Evolutionary conservation across 2,113 vertebrate genomes (phyloP).

Genomic region (Pipra filicauda): DNA sequence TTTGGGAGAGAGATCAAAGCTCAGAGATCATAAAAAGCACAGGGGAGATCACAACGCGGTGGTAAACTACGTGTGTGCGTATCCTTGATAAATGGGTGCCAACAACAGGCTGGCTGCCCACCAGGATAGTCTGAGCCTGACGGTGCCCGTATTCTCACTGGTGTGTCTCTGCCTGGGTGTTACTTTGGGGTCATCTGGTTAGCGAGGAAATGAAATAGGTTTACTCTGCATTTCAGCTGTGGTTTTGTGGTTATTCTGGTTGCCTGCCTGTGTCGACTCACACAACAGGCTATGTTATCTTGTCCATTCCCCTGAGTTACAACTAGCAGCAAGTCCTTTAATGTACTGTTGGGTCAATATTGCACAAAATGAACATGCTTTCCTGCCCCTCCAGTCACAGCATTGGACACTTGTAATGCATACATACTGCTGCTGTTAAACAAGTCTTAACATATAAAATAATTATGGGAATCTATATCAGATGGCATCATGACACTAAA

Average conservation of each 20-base stretch:
- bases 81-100: neutral
- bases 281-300: neutral
- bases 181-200: neutral
- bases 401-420: neutral
- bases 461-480: neutral
- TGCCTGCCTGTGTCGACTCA: neutral
- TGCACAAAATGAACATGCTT: neutral
- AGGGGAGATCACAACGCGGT: rapidly evolving
- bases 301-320: neutral
- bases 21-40: neutral
- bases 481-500: neutral
- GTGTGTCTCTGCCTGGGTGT: neutral
- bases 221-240: neutral
- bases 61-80: rapidly evolving
- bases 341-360: neutral
- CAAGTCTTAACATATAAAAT: neutral
- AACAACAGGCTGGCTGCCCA: neutral
- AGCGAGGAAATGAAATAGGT: neutral
- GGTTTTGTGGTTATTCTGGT: rapidly evolving
- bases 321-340: neutral
- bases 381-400: rapidly evolving
- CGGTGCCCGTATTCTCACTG: neutral
- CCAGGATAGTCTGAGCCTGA: neutral
- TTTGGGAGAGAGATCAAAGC: neutral
- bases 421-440: neutral